Conservation (phyloP, 92 coral and sea anemone genomes). For the Phenganax subtilis region DNA sequence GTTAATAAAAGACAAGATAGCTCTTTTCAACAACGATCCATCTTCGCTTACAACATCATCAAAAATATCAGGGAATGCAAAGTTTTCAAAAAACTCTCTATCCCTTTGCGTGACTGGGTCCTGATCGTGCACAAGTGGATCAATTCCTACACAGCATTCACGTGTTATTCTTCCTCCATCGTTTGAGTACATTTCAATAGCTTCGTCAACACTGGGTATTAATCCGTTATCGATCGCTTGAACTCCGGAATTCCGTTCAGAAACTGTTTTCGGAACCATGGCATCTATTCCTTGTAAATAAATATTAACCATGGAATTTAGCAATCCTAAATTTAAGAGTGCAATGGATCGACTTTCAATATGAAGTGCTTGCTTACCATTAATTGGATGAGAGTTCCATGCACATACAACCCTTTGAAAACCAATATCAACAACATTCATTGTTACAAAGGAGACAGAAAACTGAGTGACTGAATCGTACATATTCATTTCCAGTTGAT, state of each 20-base stretch:
- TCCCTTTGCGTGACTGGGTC: slow-evolving; percentile 33
- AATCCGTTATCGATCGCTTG: not conserved
- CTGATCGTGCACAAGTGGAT: slow-evolving; percentile 40
- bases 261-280: not conserved
- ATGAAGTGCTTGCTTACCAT: not conserved
- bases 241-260: not conserved
- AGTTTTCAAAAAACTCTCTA: slow-evolving; percentile 35
- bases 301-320: not conserved
- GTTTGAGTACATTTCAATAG: slow-evolving; percentile 39
- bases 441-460: slow-evolving; percentile 56
- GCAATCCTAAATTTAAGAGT: too few species aligned
- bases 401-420: slow-evolving; percentile 42
- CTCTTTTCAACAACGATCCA: slow-evolving; percentile 42
- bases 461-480: slow-evolving; percentile 50
- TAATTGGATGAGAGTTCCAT: slow-evolving; percentile 58
- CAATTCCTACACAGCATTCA: slow-evolving; percentile 47
- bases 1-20: slow-evolving; percentile 46
- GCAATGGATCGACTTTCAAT: too few species aligned
- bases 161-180: slow-evolving; percentile 51
- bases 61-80: slow-evolving; percentile 42
- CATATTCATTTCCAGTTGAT: slow-evolving; percentile 43
- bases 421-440: slow-evolving; percentile 56
- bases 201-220: slow-evolving; percentile 50
- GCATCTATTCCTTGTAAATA: not conserved
- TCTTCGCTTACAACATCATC: slow-evolving; percentile 40